A percentile compares a stretch with the other conserved stretches of the same genome.
phyloP scores from a whole-genome alignment of 2,113 vertebrate genomes.

The Phocoena sinus region DNA sequence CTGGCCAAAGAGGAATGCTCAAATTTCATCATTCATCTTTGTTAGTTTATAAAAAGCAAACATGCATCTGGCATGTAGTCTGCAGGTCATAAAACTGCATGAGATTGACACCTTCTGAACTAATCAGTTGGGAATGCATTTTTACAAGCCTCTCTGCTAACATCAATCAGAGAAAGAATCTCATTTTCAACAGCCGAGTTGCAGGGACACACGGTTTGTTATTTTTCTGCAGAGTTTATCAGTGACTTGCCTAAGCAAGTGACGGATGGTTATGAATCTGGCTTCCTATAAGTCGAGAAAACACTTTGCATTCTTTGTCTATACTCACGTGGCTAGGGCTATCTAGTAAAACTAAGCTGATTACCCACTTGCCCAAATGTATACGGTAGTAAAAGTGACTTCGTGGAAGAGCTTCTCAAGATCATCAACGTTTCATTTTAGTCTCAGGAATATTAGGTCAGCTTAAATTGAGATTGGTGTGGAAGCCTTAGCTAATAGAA shows the following conservation, averaged over 20 bases:
- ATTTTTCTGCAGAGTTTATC: conserved; percentile 85
- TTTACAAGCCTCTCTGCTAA: conserved; percentile 85
- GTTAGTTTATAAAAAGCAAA: conserved; percentile 92
- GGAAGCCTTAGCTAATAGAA: conserved; percentile 55
- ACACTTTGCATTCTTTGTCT: conserved; percentile 82
- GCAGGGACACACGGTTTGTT: conserved; percentile 80
- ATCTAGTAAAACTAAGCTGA: conserved; percentile 73
- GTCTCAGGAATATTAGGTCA: conserved; percentile 50
- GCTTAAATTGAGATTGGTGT: conserved; percentile 36
- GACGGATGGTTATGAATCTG: conserved; percentile 86
- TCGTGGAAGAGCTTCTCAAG: conserved; percentile 65
- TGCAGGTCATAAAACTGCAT: conserved; percentile 84
- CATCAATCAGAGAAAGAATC: conserved; percentile 87
- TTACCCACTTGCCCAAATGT: conserved; percentile 62
- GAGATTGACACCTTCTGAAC: conserved; percentile 88
- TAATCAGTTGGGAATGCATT: conserved; percentile 90
- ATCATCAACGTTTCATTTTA: conserved; percentile 69
- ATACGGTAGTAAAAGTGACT: conserved; percentile 67
- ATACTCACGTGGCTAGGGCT: conserved; percentile 65
- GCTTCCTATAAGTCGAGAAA: conserved; percentile 79
- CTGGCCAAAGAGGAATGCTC: conserved; percentile 78
- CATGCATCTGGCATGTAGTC: conserved; percentile 86
- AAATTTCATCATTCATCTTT: conserved; percentile 86
- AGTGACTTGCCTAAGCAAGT: conserved; percentile 83
- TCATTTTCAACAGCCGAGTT: conserved; percentile 86